These are phyloP conservation scores for Atta texana DNA, from an alignment of 1,140 invertebrate species.

Conservation along the genomic window DNA sequence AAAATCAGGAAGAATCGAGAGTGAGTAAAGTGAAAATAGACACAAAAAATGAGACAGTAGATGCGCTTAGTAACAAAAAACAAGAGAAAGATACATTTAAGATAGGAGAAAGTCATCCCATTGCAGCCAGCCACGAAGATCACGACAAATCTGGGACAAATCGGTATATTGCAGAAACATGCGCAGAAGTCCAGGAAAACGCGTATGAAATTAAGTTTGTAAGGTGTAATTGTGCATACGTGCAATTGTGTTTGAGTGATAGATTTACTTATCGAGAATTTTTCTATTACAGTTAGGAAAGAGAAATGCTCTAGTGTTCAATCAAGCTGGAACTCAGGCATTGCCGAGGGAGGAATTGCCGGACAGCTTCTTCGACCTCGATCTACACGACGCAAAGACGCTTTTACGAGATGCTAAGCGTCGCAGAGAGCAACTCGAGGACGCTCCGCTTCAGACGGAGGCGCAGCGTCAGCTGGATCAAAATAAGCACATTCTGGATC, in stretches of 20 bases:
- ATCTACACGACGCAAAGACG: conserved; percentile 91
- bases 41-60: neutral
- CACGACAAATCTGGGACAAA: neutral
- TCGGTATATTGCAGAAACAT: neutral
- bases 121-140: neutral
- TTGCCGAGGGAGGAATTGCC: conserved; percentile 89
- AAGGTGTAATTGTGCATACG: conserved; percentile 74
- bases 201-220: conserved; percentile 82
- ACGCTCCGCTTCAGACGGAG: conserved; percentile 90
- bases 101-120: neutral
- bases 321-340: conserved; percentile 87
- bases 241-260: conserved; percentile 1
- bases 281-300: conserved; percentile 87
- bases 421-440: conserved; percentile 88
- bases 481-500: conserved; percentile 87
- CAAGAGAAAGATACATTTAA: neutral
- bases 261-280: neutral
- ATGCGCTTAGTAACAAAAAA: neutral
- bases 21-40: neutral
- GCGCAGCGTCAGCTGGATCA: conserved; percentile 88
- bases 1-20: conserved; percentile 38
- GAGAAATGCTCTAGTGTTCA: conserved; percentile 90
- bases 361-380: conserved; percentile 94
- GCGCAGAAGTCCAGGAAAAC: conserved; percentile 9
- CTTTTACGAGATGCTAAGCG: conserved; percentile 90